Percentiles rank a stretch among this genome's conserved stretches.
Conservation (phyloP, 2,113 vertebrate genomes). For the Nettapus auritus region DNA sequence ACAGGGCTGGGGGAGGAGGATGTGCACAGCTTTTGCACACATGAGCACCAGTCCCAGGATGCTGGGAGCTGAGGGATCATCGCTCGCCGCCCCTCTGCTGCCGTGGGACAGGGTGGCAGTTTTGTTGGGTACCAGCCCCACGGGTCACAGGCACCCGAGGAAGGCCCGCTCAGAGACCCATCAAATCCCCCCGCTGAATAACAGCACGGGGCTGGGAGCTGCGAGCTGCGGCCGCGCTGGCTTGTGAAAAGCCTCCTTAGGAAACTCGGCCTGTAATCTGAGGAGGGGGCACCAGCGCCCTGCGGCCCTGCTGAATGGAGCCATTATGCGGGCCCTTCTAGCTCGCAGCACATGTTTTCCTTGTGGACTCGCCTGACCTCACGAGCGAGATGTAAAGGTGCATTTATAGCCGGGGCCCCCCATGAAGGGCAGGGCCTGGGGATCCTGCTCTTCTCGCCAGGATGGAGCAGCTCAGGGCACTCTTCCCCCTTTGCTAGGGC, state of each 20-base stretch:
- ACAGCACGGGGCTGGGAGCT: neutral
- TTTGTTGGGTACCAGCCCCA: neutral
- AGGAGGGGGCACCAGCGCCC: constrained; percentile 63
- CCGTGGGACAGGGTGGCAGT: accelerated
- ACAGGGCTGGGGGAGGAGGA: neutral
- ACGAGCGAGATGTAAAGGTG: constrained; percentile 35
- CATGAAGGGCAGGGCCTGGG: neutral
- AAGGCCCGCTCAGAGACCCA: neutral
- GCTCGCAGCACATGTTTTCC: constrained; percentile 38
- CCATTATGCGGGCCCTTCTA: constrained; percentile 44
- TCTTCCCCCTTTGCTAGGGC: neutral
- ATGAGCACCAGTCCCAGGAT: neutral
- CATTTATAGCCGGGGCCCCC: constrained; percentile 41
- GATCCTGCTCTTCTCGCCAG: neutral
- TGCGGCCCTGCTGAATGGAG: constrained; percentile 60
- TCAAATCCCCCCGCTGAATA: neutral
- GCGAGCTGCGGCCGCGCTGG: neutral
- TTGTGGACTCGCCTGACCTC: constrained; percentile 55
- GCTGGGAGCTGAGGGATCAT: neutral
- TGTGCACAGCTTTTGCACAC: neutral
- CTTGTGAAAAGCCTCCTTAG: constrained; percentile 17
- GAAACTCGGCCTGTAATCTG: constrained; percentile 58
- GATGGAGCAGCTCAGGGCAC: neutral
- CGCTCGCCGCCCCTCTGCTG: neutral
- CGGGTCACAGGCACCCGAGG: accelerated